Evolutionary conservation across 2,888 invertebrate species (phyloP).

Genomic region (Ischnus inquisitorius): DNA sequence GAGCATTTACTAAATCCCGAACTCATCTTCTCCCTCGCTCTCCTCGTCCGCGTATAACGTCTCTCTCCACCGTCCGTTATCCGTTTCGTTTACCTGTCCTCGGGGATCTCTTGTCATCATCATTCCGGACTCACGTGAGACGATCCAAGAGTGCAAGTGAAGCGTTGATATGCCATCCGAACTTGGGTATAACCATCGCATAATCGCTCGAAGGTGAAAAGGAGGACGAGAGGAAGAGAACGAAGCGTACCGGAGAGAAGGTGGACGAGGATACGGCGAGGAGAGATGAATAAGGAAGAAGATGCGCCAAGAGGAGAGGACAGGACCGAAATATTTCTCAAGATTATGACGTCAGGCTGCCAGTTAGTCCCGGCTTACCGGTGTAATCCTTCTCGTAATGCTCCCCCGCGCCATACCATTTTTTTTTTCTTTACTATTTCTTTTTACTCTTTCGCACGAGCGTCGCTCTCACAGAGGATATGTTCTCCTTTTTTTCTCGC

Average conservation of each 20-base stretch:
- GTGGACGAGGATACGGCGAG: slow-evolving; percentile 28
- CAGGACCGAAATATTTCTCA: slow-evolving; percentile 82
- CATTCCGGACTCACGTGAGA: slow-evolving; percentile 19
- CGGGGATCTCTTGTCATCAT: slow-evolving; percentile 61
- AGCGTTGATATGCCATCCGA: slow-evolving; percentile 8
- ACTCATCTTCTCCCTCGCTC: slow-evolving; percentile 28
- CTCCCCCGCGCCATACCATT: slow-evolving; percentile 69
- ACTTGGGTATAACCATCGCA: slow-evolving; percentile 26
- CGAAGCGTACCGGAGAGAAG: slow-evolving; percentile 25
- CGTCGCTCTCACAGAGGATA: slow-evolving; percentile 40
- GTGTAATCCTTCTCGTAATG: slow-evolving; percentile 84
- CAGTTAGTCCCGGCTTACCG: slow-evolving; percentile 83
- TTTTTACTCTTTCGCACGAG: slow-evolving; percentile 29
- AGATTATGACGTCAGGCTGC: slow-evolving; percentile 85
- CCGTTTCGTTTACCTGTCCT: background rate
- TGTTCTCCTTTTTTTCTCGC: slow-evolving; percentile 24
- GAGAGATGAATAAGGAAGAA: slow-evolving; percentile 67
- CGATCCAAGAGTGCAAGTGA: slow-evolving; percentile 8
- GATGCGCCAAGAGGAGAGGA: slow-evolving; percentile 69
- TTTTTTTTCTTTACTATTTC: slow-evolving; percentile 44
- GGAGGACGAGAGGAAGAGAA: slow-evolving; percentile 51
- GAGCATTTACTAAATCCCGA: slow-evolving; percentile 58
- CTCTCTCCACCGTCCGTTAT: slow-evolving; percentile 5
- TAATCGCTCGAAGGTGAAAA: slow-evolving; percentile 60
- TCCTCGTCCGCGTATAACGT: slow-evolving; percentile 1